Conservation (phyloP, 2,888 invertebrate genomes). For the Proisotoma minuta region DNA sequence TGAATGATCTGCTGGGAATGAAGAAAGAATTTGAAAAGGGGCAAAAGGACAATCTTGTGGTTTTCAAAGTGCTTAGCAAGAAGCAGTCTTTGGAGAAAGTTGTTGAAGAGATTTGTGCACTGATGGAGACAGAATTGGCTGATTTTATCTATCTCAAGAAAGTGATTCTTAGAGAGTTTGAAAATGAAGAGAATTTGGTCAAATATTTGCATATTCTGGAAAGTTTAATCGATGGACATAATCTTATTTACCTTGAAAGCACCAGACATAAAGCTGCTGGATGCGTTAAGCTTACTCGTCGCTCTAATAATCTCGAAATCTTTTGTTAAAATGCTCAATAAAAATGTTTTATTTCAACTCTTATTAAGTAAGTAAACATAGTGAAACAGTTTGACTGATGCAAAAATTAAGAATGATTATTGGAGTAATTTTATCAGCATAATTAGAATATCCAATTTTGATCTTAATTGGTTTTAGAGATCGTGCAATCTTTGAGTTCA, state of each 20-base stretch:
- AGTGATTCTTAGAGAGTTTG: conserved; percentile 9
- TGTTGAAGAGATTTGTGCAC: background rate
- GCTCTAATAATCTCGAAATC: no score
- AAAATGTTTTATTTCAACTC: background rate
- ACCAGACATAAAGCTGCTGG: background rate
- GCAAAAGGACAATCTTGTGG: conserved; percentile 13
- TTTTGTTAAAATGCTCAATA: background rate
- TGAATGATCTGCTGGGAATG: conserved; percentile 18
- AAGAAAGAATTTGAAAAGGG: conserved; percentile 13
- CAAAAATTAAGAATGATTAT: background rate
- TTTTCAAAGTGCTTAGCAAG: conserved; percentile 10
- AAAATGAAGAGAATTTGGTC: background rate
- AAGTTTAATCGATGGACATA: conserved; percentile 14
- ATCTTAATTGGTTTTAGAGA: background rate
- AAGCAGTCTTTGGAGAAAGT: background rate
- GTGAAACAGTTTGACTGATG: background rate
- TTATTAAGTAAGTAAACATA: background rate
- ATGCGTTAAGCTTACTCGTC: conserved; percentile 6
- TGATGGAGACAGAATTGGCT: background rate
- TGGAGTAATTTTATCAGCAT: background rate
- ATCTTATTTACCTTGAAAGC: conserved; percentile 5
- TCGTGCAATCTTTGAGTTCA: background rate
- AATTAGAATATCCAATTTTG: background rate
- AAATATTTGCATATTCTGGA: conserved; percentile 9
- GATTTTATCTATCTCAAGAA: background rate